These are phyloP conservation scores for Physocephala rufipes DNA, from an alignment of 2,888 invertebrate genomes.

Conservation along the genomic window DNA sequence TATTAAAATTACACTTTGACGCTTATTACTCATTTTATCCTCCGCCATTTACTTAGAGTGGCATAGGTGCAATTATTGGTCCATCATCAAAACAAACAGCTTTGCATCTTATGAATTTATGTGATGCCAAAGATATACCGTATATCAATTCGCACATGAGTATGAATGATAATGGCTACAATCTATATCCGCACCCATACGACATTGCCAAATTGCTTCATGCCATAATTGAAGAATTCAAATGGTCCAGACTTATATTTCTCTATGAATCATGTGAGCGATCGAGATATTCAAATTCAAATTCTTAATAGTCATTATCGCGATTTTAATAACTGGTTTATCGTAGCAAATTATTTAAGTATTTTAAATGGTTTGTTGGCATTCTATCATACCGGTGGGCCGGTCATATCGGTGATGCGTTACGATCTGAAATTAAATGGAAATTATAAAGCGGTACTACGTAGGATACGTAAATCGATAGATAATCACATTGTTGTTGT, in stretches of 20 bases:
- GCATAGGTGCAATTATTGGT: constrained; percentile 85
- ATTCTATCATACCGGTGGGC: constrained; percentile 70
- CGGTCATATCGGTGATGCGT: constrained; percentile 71
- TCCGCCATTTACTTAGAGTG: constrained; percentile 66
- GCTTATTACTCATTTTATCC: neutral
- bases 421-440: constrained; percentile 74
- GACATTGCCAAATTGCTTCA: constrained; percentile 72
- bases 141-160: constrained; percentile 82
- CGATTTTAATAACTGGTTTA: no score
- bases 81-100: constrained; percentile 75
- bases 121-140: constrained; percentile 85
- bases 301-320: neutral
- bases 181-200: constrained; percentile 77
- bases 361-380: constrained; percentile 77
- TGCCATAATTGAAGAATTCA: constrained; percentile 75
- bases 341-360: constrained; percentile 69
- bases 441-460: constrained; percentile 74
- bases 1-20: neutral
- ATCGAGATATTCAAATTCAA: neutral
- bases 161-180: constrained; percentile 69
- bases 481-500: constrained; percentile 78
- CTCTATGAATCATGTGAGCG: constrained; percentile 66
- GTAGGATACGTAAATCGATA: constrained; percentile 74
- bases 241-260: constrained; percentile 87
- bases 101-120: constrained; percentile 81